A percentile compares a stretch with the other conserved stretches of the same genome.
These are phyloP conservation scores for Oncorhynchus keta DNA, from an alignment of 2,113 vertebrate genomes.

Conservation along the genomic window DNA sequence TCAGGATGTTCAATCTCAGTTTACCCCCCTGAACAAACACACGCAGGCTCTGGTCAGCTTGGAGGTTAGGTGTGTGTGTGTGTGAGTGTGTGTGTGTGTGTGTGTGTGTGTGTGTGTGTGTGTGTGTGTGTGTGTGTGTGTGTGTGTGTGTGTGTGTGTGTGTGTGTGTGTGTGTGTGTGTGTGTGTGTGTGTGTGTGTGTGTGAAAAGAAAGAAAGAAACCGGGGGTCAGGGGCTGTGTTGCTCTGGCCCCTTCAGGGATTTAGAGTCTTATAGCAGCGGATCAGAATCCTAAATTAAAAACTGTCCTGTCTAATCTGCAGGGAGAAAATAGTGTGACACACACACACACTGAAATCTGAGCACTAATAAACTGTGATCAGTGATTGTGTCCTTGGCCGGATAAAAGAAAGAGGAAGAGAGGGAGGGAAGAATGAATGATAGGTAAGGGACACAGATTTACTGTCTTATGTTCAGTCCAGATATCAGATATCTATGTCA, in stretches of 20 bases:
- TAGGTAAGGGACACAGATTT: conserved; percentile 43
- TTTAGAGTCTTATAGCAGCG: conserved; percentile 54
- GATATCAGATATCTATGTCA: conserved; percentile 70
- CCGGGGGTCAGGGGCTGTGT: conserved; percentile 3
- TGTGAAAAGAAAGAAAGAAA: background rate
- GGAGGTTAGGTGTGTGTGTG: background rate
- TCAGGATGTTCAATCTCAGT: conserved; percentile 70
- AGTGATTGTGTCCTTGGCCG: conserved; percentile 47
- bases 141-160: background rate
- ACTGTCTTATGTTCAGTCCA: conserved; percentile 72
- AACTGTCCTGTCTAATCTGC: conserved; percentile 65
- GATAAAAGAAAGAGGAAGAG: conserved; percentile 1
- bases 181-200: too few relatives aligned
- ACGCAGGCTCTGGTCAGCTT: conserved; percentile 47
- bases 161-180: background rate
- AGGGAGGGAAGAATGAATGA: background rate
- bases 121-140: background rate
- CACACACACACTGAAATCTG: conserved; percentile 17
- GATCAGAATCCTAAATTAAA: conserved; percentile 67
- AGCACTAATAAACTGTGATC: conserved; percentile 30
- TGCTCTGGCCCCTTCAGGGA: background rate
- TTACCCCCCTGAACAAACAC: conserved; percentile 55
- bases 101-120: background rate
- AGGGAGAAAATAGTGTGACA: conserved; percentile 59
- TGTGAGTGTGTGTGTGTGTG: background rate